A percentile compares a stretch with the other conserved stretches of the same genome.
Evolutionary conservation across 2,113 vertebrate genomes (phyloP).

Genomic region (Tenebrosternarchus preto): DNA sequence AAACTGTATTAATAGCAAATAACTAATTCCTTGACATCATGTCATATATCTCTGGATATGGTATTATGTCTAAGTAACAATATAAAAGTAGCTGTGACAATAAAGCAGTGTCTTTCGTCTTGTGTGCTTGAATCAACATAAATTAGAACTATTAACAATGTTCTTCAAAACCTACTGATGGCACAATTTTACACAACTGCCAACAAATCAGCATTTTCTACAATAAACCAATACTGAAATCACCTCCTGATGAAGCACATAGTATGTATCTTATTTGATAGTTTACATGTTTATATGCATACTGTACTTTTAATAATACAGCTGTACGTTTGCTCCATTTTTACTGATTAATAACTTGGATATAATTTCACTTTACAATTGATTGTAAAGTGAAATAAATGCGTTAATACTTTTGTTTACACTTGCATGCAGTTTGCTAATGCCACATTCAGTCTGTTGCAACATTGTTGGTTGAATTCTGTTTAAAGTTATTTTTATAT

Average conservation of each 20-base stretch:
- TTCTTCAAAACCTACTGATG: slow-evolving; percentile 25
- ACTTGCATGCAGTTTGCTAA: neutral
- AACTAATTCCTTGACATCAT: slow-evolving; percentile 39
- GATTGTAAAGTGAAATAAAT: no score
- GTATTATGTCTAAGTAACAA: slow-evolving; percentile 50
- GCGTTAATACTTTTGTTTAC: neutral
- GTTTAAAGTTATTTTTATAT: neutral
- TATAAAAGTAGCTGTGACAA: slow-evolving; percentile 45
- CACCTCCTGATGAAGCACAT: slow-evolving; percentile 13
- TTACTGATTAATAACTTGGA: neutral
- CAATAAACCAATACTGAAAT: slow-evolving; percentile 35
- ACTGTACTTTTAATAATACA: slow-evolving; percentile 15
- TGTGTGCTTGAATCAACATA: slow-evolving; percentile 31
- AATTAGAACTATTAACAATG: slow-evolving; percentile 27
- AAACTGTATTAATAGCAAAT: slow-evolving; percentile 47
- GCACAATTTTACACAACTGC: slow-evolving; percentile 31
- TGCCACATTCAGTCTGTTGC: neutral
- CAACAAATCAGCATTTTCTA: slow-evolving; percentile 47
- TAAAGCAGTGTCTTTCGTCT: slow-evolving; percentile 39
- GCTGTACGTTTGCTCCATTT: slow-evolving; percentile 4
- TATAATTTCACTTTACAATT: no score
- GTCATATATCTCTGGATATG: slow-evolving; percentile 44
- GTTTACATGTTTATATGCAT: slow-evolving; percentile 14
- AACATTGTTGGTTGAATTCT: neutral
- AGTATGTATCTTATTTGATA: slow-evolving; percentile 17